phyloP scores from a whole-genome alignment of 2,113 vertebrate genomes.

The Peromyscus maniculatus region DNA sequence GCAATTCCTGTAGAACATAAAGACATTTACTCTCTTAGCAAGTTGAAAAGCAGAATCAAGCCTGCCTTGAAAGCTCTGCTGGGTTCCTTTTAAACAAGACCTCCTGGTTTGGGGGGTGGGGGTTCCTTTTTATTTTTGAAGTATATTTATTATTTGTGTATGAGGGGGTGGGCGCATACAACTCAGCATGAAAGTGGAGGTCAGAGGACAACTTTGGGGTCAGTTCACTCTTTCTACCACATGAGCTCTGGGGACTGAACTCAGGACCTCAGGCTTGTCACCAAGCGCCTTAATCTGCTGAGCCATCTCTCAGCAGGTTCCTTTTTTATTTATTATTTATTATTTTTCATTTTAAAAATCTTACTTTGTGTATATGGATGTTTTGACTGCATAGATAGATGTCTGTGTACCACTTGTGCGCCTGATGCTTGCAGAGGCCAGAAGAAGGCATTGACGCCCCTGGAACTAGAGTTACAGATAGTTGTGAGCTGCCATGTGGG shows the following conservation, averaged over 20 bases:
- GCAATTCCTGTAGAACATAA: neutral
- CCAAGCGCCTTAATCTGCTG: neutral
- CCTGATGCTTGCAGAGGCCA: neutral
- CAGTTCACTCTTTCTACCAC: neutral
- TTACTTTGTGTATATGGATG: neutral
- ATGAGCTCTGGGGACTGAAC: neutral
- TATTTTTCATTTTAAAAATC: neutral
- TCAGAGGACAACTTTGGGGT: neutral
- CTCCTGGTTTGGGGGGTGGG: neutral
- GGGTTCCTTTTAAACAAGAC: neutral
- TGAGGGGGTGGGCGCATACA: neutral
- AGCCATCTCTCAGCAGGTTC: neutral
- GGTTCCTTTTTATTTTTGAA: neutral
- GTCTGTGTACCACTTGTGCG: neutral
- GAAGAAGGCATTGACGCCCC: neutral
- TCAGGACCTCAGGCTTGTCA: neutral
- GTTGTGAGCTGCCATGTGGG: neutral
- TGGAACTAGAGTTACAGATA: neutral
- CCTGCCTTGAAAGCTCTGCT: neutral
- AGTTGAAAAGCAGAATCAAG: neutral
- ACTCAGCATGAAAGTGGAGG: neutral
- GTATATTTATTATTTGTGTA: neutral
- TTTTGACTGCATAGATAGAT: no score
- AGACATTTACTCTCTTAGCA: constrained; percentile 33
- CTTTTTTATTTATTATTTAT: neutral